Evolutionary conservation across 2,797 vertebrate genomes (phyloP).

Genomic region (Monodelphis domestica): DNA sequence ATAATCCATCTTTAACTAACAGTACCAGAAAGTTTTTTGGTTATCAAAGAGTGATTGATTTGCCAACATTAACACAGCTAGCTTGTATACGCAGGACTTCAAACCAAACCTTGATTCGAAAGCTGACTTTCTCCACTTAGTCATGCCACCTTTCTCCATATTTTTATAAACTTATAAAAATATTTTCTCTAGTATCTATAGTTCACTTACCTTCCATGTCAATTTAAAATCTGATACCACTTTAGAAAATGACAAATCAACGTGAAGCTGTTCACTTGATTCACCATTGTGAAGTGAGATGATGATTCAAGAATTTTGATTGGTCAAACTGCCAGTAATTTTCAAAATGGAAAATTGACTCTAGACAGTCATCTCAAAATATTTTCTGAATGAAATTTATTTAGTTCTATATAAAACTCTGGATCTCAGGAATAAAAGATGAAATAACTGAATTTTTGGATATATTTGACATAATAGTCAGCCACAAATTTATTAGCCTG

Average conservation of each 20-base stretch:
- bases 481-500: conserved; percentile 45
- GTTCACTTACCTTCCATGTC: conserved; percentile 52
- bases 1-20: not conserved
- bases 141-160: not conserved
- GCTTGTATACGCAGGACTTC: not conserved
- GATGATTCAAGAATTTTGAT: conserved; percentile 73
- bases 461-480: fast-evolving
- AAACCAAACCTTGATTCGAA: not conserved
- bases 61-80: not conserved
- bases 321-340: conserved; percentile 72
- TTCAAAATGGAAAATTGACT: conserved; percentile 54
- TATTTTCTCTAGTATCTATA: not conserved
- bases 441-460: conserved; percentile 38
- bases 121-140: not conserved
- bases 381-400: conserved; percentile 45
- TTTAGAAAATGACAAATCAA: conserved; percentile 79
- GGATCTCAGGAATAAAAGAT: conserved; percentile 41
- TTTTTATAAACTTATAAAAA: not conserved
- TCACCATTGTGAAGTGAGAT: conserved; percentile 64
- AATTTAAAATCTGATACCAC: conserved; percentile 76
- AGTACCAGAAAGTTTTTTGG: not conserved
- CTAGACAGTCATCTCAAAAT: not conserved
- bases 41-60: not conserved
- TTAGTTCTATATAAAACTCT: conserved; percentile 62
- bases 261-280: conserved; percentile 79